Percentiles rank a stretch among this genome's conserved stretches.
Conservation (phyloP, 2,113 vertebrate genomes). For the Pycnonotus jocosus region DNA sequence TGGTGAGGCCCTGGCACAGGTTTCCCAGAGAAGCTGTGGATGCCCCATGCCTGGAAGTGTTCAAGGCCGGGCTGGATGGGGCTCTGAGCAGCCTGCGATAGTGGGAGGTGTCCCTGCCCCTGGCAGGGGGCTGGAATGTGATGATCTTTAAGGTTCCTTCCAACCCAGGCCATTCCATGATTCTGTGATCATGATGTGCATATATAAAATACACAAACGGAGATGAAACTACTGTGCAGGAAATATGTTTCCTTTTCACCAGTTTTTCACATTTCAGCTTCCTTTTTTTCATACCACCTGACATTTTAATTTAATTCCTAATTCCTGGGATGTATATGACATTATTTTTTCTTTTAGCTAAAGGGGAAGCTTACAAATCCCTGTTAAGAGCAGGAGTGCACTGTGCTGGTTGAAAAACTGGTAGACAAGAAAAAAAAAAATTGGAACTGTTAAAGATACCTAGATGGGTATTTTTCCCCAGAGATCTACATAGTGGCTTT, state of each 20-base stretch:
- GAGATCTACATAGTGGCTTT: not conserved
- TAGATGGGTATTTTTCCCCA: not conserved
- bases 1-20: not conserved
- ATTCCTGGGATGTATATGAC: not conserved
- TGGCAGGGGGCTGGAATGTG: accelerated
- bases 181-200: not conserved
- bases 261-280: not conserved
- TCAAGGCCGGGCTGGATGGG: not conserved
- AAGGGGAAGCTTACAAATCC: not conserved
- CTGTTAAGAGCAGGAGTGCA: not conserved
- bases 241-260: not conserved
- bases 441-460: not conserved
- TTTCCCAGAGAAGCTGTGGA: accelerated
- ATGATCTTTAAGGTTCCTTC: not conserved
- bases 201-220: not conserved
- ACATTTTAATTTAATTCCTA: not conserved
- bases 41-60: not conserved
- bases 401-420: not conserved
- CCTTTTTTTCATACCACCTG: not conserved
- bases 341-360: not conserved
- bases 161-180: not conserved
- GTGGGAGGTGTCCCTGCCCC: not conserved
- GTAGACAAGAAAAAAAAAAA: not conserved
- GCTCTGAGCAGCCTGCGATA: accelerated
- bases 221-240: accelerated